These are phyloP conservation scores for Meteorus sp. DNA, from an alignment of 1,140 invertebrate genomes.

Conservation along the genomic window DNA sequence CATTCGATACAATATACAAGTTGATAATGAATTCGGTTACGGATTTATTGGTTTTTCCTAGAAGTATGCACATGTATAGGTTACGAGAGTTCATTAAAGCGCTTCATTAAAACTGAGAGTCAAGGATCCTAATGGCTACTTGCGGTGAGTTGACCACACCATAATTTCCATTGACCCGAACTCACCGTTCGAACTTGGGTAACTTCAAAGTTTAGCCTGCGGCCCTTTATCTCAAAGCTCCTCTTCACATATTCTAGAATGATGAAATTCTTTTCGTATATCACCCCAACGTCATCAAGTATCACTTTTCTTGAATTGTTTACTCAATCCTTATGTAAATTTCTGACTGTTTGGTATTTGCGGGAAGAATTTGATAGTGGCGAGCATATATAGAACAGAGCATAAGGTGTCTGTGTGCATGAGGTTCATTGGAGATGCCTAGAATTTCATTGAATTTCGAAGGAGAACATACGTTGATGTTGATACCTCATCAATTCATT, in stretches of 20 bases:
- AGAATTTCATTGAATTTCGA: conserved; percentile 15
- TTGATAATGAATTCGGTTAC: no score
- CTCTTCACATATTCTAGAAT: not conserved
- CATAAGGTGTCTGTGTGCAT: not conserved
- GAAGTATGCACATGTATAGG: no score
- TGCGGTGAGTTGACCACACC: conserved; percentile 41
- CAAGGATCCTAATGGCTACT: conserved; percentile 39
- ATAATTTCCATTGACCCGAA: conserved; percentile 39
- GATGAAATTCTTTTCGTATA: not conserved
- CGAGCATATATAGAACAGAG: not conserved
- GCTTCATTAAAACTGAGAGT: not conserved
- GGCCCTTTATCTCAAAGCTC: not conserved
- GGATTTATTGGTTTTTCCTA: no score
- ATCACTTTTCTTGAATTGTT: not conserved
- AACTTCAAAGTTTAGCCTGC: no score
- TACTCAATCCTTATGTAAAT: conserved; percentile 3
- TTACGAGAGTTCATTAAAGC: not conserved
- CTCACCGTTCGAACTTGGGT: no score
- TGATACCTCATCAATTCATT: no score
- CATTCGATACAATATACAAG: no score
- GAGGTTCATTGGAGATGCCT: not conserved
- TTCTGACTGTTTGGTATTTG: conserved; percentile 6
- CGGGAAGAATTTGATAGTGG: not conserved
- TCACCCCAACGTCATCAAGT: not conserved
- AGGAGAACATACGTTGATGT: not conserved